These are phyloP conservation scores for Bellardia pandia DNA, from an alignment of 2,888 invertebrate genomes.

Conservation along the genomic window DNA sequence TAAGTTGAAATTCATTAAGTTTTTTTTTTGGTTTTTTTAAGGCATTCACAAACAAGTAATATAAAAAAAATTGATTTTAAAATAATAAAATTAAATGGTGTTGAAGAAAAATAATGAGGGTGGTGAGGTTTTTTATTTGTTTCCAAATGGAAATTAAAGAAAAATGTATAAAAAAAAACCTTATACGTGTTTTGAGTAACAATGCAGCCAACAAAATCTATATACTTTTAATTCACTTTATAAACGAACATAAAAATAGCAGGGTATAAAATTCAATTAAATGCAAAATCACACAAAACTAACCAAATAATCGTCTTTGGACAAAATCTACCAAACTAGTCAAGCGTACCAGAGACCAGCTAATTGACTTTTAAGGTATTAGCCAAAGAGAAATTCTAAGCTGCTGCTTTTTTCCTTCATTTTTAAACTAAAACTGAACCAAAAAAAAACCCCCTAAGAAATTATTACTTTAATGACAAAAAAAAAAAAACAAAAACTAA, in stretches of 20 bases:
- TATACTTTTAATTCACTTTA: not conserved
- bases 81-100: constrained; percentile 3
- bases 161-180: not conserved
- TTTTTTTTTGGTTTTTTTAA: constrained; percentile 1
- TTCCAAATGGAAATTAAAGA: constrained; percentile 8
- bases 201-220: not conserved
- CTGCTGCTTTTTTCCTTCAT: not conserved
- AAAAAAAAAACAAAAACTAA: constrained; percentile 37
- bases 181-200: constrained; percentile 36
- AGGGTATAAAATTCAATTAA: constrained; percentile 42
- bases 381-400: constrained; percentile 39
- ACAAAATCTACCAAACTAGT: constrained; percentile 36
- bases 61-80: not conserved
- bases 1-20: constrained; percentile 19
- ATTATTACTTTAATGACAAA: not conserved
- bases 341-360: constrained; percentile 32
- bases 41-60: not conserved
- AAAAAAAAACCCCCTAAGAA: not conserved
- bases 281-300: constrained; percentile 53
- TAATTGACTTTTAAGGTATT: constrained; percentile 68
- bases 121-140: not conserved
- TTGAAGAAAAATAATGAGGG: not conserved
- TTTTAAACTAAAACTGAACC: not conserved
- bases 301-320: constrained; percentile 61
- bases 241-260: not conserved